A percentile compares a stretch with the other conserved stretches of the same genome.
Conservation (phyloP, 2,888 invertebrate genomes). For the Pemphredon lugubris region DNA sequence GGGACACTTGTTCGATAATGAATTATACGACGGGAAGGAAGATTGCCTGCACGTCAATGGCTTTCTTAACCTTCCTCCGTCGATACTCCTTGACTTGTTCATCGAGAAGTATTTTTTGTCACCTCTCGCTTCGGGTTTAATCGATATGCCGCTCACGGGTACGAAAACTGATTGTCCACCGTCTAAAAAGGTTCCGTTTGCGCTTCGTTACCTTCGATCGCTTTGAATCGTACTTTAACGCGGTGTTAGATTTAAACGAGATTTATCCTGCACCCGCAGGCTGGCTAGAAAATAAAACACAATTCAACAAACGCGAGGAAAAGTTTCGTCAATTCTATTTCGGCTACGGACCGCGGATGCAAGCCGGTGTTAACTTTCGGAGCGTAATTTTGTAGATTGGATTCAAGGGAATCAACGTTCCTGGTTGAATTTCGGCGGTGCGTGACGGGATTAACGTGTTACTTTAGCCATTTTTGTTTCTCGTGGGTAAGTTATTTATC, state of each 20-base stretch:
- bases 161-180: conserved; percentile 3
- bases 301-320: no score
- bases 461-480: no score
- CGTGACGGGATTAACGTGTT: no score
- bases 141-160: conserved; percentile 24
- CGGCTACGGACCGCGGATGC: no score
- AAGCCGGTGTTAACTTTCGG: no score
- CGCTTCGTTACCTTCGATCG: conserved; percentile 13
- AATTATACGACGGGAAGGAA: conserved; percentile 8
- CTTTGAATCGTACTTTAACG: neutral
- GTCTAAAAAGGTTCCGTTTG: conserved; percentile 7
- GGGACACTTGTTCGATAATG: conserved; percentile 17
- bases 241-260: conserved; percentile 7
- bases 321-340: no score
- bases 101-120: conserved; percentile 8
- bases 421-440: no score
- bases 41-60: neutral
- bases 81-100: conserved; percentile 3
- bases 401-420: no score
- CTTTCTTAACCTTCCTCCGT: neutral
- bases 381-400: no score
- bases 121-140: conserved; percentile 25
- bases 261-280: no score
- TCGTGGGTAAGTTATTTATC: no score
- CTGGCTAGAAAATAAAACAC: no score